These are phyloP conservation scores for Mactra quadrangularis DNA, from an alignment of 1,140 invertebrate species.

Conservation along the genomic window DNA sequence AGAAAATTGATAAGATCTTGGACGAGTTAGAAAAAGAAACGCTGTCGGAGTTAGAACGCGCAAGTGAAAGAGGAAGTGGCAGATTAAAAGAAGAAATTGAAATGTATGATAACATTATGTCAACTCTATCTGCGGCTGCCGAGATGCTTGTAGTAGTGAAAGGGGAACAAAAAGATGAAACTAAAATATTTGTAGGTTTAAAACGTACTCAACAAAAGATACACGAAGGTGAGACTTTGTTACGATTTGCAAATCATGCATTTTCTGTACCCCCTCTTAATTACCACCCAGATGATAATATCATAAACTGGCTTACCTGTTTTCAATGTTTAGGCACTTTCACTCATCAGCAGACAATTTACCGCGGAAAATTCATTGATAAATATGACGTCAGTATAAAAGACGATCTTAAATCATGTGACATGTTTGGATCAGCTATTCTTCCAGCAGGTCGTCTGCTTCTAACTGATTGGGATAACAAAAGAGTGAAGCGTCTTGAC, in stretches of 20 bases:
- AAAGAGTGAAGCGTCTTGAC: constrained; percentile 49
- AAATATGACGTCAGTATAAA: constrained; percentile 31
- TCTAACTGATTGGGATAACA: constrained; percentile 56
- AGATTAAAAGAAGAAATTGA: constrained; percentile 39
- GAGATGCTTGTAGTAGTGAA: constrained; percentile 1
- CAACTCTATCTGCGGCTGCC: not conserved
- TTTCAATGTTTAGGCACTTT: constrained; percentile 33
- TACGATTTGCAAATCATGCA: constrained; percentile 9
- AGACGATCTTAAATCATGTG: constrained; percentile 27
- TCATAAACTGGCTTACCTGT: constrained; percentile 35
- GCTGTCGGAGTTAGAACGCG: constrained; percentile 29
- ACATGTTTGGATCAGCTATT: constrained; percentile 40
- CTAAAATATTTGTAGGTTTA: constrained; percentile 18
- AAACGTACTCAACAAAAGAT: constrained; percentile 33
- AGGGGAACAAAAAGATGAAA: constrained; percentile 2
- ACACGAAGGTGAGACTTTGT: not conserved
- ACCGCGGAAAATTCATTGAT: constrained; percentile 12
- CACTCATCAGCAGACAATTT: constrained; percentile 25
- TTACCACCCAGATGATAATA: constrained; percentile 31
- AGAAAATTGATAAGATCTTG: constrained; percentile 23
- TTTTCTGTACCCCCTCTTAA: constrained; percentile 3
- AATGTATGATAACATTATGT: constrained; percentile 8
- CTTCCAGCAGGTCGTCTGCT: constrained; percentile 26
- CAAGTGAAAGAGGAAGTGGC: not conserved
- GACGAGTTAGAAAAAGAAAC: constrained; percentile 47